These are phyloP conservation scores for Polypedilum pembai DNA, from an alignment of 1,140 invertebrate genomes.

Conservation along the genomic window DNA sequence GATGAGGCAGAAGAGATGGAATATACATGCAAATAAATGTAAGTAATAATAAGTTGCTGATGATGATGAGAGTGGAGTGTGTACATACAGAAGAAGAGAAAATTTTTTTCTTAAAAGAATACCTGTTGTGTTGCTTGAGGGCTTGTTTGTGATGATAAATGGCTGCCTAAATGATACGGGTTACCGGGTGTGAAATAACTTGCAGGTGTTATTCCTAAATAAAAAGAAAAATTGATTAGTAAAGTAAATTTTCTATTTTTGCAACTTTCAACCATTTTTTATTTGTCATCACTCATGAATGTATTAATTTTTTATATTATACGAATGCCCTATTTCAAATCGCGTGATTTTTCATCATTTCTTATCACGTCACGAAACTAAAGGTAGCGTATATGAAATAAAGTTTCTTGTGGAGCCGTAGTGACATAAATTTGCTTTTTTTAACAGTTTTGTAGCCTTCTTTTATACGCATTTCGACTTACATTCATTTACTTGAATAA, in stretches of 20 bases:
- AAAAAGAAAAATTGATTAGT: conserved; percentile 27
- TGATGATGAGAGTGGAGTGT: not conserved
- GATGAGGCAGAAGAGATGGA: not conserved
- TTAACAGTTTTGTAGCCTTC: not conserved
- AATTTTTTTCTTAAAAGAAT: conserved; percentile 32
- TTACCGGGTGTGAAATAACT: conserved; percentile 42
- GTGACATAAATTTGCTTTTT: conserved; percentile 6
- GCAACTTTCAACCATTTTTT: no score
- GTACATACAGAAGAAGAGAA: conserved; percentile 29
- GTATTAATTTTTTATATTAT: not conserved
- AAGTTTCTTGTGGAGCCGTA: not conserved
- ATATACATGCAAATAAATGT: conserved; percentile 36
- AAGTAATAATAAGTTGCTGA: conserved; percentile 30
- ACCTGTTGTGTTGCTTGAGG: conserved; percentile 41
- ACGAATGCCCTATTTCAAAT: not conserved
- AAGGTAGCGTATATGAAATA: not conserved
- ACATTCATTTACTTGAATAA: conserved; percentile 41
- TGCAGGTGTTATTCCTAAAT: conserved; percentile 42
- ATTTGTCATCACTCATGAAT: no score
- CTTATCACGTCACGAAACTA: not conserved
- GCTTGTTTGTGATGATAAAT: conserved; percentile 41
- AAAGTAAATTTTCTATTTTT: not conserved
- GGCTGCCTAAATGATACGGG: conserved; percentile 44
- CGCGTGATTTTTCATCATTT: not conserved
- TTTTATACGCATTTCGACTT: conserved; percentile 16